Conservation (phyloP, 2,888 invertebrate genomes). For the Hypercompe scribonia region DNA sequence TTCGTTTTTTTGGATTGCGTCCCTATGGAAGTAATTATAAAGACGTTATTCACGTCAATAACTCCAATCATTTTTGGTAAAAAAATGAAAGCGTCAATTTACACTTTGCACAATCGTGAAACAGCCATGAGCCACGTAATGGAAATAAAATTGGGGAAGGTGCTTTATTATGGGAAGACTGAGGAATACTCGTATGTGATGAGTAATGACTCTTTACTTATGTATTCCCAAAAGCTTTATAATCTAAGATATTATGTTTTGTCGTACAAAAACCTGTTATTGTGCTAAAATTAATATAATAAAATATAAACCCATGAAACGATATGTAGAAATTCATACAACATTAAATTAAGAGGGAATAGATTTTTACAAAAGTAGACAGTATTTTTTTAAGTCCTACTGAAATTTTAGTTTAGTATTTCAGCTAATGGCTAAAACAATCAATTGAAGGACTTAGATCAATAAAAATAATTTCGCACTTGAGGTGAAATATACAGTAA, state of each 20-base stretch:
- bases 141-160: background rate
- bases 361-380: background rate
- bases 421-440: too few relatives aligned
- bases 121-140: background rate
- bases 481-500: background rate
- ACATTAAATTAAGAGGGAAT: background rate
- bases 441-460: too few relatives aligned
- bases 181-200: too few relatives aligned
- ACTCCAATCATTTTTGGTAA: background rate
- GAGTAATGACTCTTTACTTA: slow-evolving; percentile 1
- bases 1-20: too few relatives aligned
- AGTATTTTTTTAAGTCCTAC: background rate
- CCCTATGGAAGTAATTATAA: too few relatives aligned
- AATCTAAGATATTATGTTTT: background rate
- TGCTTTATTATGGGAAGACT: background rate
- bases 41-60: too few relatives aligned
- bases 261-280: background rate
- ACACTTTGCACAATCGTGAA: background rate
- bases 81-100: background rate
- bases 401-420: background rate
- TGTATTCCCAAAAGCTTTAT: too few relatives aligned
- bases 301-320: background rate
- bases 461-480: background rate
- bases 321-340: too few relatives aligned
- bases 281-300: background rate